phyloP scores from a whole-genome alignment of 2,113 vertebrate genomes.

The Tamias sibiricus region DNA sequence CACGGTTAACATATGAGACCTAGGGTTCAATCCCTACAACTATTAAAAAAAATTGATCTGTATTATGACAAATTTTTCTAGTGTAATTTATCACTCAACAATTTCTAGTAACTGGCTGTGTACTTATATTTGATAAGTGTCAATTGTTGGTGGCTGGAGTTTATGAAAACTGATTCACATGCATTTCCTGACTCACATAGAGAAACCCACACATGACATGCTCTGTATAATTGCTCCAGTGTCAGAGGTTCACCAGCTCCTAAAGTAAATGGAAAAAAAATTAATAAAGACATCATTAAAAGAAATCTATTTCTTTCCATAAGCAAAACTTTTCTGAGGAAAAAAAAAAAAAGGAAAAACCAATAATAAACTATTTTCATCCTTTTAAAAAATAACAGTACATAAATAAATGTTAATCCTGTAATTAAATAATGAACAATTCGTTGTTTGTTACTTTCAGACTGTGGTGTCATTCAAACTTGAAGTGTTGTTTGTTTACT shows the following conservation, averaged over 20 bases:
- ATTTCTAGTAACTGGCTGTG: not conserved
- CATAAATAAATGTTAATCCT: not conserved
- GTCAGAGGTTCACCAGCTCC: not conserved
- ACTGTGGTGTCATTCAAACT: not conserved
- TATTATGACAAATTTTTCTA: not conserved
- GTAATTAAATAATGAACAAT: not conserved
- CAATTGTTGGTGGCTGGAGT: not conserved
- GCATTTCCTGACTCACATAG: not conserved
- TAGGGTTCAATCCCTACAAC: not conserved
- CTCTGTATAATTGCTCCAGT: not conserved
- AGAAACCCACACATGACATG: not conserved
- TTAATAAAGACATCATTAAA: not conserved
- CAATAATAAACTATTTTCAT: not conserved
- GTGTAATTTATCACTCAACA: not conserved
- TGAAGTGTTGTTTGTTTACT: not conserved
- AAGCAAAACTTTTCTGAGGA: not conserved
- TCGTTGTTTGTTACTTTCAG: not conserved
- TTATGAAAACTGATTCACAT: not conserved
- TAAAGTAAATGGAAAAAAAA: slow-evolving; percentile 34
- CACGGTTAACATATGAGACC: accelerated
- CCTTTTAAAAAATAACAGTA: not conserved
- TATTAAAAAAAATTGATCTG: not conserved
- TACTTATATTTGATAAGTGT: not conserved
- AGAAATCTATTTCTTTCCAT: not conserved
- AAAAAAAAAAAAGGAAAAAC: not conserved